Conservation (phyloP, 64 coral and sea anemone species). For the Hydrozoanthus tunicans region DNA sequence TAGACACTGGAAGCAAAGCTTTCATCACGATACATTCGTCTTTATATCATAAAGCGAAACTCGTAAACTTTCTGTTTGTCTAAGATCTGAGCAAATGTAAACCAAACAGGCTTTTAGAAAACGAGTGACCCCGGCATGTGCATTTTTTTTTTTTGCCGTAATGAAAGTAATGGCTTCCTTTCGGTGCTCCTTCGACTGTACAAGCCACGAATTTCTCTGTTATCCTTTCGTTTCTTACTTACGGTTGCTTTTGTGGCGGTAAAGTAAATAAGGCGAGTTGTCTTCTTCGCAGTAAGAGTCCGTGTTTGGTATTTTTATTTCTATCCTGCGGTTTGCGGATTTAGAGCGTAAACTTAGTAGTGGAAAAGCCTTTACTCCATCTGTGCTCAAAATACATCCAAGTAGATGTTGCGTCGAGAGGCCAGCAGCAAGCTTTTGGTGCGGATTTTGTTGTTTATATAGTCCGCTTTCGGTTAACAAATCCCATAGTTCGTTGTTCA, state of each 20-base stretch:
- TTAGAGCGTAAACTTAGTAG: neutral
- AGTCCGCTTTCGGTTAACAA: neutral
- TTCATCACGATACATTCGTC: too few species aligned
- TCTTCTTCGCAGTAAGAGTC: slow-evolving; percentile 1
- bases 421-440: neutral
- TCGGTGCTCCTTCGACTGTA: too few species aligned
- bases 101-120: too few species aligned
- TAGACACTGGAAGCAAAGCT: too few species aligned
- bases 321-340: neutral
- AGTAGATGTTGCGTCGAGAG: neutral
- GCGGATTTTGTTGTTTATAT: neutral
- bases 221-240: neutral
- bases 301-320: slow-evolving; percentile 18
- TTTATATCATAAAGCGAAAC: too few species aligned
- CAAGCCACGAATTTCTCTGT: too few species aligned
- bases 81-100: too few species aligned
- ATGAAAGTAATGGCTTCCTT: too few species aligned
- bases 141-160: too few species aligned
- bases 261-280: neutral
- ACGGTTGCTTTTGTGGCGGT: slow-evolving; percentile 4
- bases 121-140: too few species aligned
- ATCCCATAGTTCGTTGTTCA: neutral
- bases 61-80: too few species aligned
- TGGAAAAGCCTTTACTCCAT: neutral
- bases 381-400: neutral